Percentiles rank a stretch among this genome's conserved stretches.
phyloP scores from a whole-genome alignment of 2,797 vertebrate species.

The Rhynchotus rufescens region DNA sequence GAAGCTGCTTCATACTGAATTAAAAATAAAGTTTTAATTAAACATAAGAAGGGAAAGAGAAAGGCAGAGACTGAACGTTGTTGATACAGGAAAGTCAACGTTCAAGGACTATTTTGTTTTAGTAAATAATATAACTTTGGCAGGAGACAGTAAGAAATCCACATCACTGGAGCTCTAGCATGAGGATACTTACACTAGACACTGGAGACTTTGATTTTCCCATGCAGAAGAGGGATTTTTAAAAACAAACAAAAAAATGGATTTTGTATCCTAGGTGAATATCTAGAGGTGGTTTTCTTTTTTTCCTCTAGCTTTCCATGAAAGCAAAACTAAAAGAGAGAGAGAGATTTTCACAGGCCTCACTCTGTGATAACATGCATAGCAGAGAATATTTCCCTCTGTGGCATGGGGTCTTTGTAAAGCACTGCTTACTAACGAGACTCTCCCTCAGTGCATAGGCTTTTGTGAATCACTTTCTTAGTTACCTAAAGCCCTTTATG shows the following conservation, averaged over 20 bases:
- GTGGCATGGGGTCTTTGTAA: not conserved
- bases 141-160: not conserved
- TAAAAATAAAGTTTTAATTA: not conserved
- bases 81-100: not conserved
- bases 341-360: not conserved
- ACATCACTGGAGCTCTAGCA: rapidly evolving
- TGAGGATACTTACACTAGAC: not conserved
- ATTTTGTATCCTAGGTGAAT: not conserved
- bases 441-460: not conserved
- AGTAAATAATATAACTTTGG: not conserved
- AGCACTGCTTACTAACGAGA: not conserved
- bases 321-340: not conserved
- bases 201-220: not conserved
- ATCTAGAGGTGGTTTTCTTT: not conserved
- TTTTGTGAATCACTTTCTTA: not conserved
- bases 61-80: not conserved
- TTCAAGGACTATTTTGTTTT: not conserved
- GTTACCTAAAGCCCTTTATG: not conserved
- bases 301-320: not conserved
- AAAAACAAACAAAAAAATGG: not conserved
- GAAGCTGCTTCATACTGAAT: not conserved
- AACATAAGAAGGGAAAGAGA: not conserved
- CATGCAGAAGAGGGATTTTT: not conserved
- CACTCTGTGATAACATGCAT: not conserved
- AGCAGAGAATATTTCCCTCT: not conserved